Evolutionary conservation across 1,140 invertebrate genomes (phyloP), one percentile per base, ranked within the genome.

Genomic region (Leptopilina clavipes): DNA sequence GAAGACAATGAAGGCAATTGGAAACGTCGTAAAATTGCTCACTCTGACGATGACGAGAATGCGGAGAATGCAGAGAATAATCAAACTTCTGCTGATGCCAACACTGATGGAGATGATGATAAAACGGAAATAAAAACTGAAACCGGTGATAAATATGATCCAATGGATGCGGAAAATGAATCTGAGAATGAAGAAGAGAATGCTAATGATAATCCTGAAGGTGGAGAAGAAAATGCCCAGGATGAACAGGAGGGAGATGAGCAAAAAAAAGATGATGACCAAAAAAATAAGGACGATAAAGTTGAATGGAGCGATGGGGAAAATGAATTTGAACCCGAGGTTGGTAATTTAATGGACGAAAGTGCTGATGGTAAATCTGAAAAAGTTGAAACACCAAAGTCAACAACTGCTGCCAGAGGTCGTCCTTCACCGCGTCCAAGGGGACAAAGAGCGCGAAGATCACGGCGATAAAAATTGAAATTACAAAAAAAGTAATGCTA

Each of bases 361-460:
- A 81, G 81, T 19, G 81, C 78, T n/a, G 86, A 89, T 25, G 87
- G 88, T 9, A 86, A 81, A 78, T 17, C 56, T 22, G 82, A 84
- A 9, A 83, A 77, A 14, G 71, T 70, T 12, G 73, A 71, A 44
- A 72, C 74, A 72, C 76, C 73, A 44, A 77, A 22, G 17, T 54
- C 76, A 65, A 65, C 54, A 37, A n/a, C 40, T n/a, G 43, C 56
- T 31, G 43, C 77, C 2, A 76, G 81, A 37, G 77, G 79, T 25
- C 74, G 81, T 31, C 76, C 76, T 31, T 75, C 86, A 22, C 84
- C 37, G 7, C 37, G 37, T 40, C 37, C 37, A 40, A 40, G 89
- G 37, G 86, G 83, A 31, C 87, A 88, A 17, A 85, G 89, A 45
- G 88, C 86, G 7, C 80, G 89, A 71, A 86, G 89, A 82, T 90